Conservation (phyloP, 2,113 vertebrate species). For the Dipodomys ordii region DNA sequence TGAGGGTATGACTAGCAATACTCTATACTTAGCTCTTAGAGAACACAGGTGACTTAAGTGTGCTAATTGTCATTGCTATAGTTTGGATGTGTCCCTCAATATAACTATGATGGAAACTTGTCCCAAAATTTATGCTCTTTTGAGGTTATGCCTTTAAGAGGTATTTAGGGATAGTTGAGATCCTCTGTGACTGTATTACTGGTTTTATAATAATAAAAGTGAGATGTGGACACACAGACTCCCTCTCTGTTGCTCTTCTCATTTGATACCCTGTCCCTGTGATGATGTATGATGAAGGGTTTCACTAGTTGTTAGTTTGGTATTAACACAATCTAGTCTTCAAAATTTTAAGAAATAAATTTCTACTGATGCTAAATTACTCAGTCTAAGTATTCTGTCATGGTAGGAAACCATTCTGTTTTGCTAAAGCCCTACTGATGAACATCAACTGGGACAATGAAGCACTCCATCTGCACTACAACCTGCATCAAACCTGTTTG, state of each 20-base stretch:
- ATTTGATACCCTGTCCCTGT: neutral
- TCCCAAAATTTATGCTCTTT: neutral
- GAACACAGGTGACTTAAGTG: neutral
- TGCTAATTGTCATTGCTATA: neutral
- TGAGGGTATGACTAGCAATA: neutral
- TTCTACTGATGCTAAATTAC: neutral
- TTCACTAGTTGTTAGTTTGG: neutral
- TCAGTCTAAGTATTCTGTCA: neutral
- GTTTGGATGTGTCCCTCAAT: neutral
- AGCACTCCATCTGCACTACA: neutral
- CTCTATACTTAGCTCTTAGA: neutral
- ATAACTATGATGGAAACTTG: neutral
- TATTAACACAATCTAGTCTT: neutral
- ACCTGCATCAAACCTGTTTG: neutral
- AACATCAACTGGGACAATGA: neutral
- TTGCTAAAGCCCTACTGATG: conserved; percentile 8
- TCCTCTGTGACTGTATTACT: neutral
- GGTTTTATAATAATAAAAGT: neutral
- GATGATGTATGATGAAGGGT: neutral
- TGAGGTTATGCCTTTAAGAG: neutral
- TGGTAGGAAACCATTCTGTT: neutral
- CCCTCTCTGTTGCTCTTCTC: neutral
- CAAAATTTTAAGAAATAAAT: neutral
- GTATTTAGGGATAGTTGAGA: neutral
- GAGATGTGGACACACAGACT: neutral